A percentile compares a stretch with the other conserved stretches of the same genome.
These are phyloP conservation scores for Sitodiplosis mosellana DNA, from an alignment of 1,140 invertebrate species.

Conservation along the genomic window DNA sequence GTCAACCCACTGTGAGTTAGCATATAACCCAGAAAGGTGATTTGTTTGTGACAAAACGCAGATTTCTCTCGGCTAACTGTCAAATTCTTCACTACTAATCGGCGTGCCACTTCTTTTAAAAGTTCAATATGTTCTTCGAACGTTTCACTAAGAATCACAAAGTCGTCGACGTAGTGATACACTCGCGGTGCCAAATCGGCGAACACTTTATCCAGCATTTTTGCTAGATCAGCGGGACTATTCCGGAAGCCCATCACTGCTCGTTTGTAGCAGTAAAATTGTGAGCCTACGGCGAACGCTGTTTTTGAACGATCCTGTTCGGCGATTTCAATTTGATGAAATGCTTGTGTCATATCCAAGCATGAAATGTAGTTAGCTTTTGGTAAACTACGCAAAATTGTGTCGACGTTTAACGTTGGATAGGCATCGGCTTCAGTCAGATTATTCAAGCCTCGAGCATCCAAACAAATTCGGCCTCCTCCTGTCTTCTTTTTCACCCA, in stretches of 20 bases:
- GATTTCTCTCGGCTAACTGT: slow-evolving; percentile 2
- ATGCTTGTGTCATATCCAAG: neutral
- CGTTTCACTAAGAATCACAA: slow-evolving; percentile 22
- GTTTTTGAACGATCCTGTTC: slow-evolving; percentile 18
- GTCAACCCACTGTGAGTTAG: neutral
- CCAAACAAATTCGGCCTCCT: too few relatives aligned
- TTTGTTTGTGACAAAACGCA: neutral
- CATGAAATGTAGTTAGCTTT: neutral
- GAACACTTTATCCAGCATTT: slow-evolving; percentile 6
- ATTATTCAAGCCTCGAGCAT: too few relatives aligned
- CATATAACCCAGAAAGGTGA: neutral
- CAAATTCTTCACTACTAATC: slow-evolving; percentile 1
- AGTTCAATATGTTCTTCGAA: slow-evolving; percentile 26
- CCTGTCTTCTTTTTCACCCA: too few relatives aligned
- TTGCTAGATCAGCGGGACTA: slow-evolving; percentile 7
- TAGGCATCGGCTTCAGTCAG: too few relatives aligned
- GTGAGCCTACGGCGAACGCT: slow-evolving; percentile 23
- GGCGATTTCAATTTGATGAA: slow-evolving; percentile 10
- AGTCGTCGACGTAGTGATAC: slow-evolving; percentile 28
- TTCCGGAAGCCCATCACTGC: slow-evolving; percentile 26
- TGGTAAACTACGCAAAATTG: too few relatives aligned
- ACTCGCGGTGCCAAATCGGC: slow-evolving; percentile 10
- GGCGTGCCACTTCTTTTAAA: slow-evolving; percentile 8
- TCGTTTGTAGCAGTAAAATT: slow-evolving; percentile 19
- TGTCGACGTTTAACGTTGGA: too few relatives aligned